Conservation (phyloP, 2,888 invertebrate genomes). For the Drosophila pseudotakahashii region DNA sequence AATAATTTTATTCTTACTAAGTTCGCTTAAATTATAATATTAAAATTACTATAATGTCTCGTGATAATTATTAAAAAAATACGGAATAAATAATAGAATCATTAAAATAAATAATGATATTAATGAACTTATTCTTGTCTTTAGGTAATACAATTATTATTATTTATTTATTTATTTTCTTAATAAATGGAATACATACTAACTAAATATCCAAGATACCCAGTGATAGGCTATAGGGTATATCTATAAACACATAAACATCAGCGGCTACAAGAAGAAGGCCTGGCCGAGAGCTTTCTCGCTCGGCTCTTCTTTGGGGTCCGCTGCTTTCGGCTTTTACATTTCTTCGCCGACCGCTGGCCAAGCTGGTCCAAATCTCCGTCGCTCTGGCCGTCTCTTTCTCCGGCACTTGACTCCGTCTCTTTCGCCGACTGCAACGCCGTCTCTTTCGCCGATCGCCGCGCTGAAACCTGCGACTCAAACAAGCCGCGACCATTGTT, state of each 20-base stretch:
- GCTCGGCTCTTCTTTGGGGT: conserved; percentile 41
- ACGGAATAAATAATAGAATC: too few species aligned
- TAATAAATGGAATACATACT: too few species aligned
- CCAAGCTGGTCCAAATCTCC: conserved; percentile 38
- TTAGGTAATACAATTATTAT: too few species aligned
- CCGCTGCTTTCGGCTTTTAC: conserved; percentile 56
- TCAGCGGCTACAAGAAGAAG: conserved; percentile 28
- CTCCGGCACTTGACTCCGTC: conserved; percentile 18
- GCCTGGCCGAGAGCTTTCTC: conserved; percentile 56
- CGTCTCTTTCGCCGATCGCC: conserved; percentile 20
- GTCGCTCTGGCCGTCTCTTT: conserved; percentile 28
- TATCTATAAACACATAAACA: not conserved
- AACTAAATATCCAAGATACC: too few species aligned
- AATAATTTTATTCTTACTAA: too few species aligned
- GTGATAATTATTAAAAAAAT: too few species aligned
- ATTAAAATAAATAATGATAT: too few species aligned
- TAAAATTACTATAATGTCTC: too few species aligned
- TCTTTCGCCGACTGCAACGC: conserved; percentile 11
- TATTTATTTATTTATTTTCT: too few species aligned
- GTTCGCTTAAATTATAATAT: too few species aligned
- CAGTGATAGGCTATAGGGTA: conserved; percentile 2
- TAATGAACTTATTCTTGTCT: too few species aligned
- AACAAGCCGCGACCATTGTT: conserved; percentile 83
- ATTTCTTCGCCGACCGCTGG: conserved; percentile 69
- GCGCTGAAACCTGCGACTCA: conserved; percentile 60